Evolutionary conservation across 2,888 invertebrate species (phyloP).

Genomic region (Eugnorisma glareosa): DNA sequence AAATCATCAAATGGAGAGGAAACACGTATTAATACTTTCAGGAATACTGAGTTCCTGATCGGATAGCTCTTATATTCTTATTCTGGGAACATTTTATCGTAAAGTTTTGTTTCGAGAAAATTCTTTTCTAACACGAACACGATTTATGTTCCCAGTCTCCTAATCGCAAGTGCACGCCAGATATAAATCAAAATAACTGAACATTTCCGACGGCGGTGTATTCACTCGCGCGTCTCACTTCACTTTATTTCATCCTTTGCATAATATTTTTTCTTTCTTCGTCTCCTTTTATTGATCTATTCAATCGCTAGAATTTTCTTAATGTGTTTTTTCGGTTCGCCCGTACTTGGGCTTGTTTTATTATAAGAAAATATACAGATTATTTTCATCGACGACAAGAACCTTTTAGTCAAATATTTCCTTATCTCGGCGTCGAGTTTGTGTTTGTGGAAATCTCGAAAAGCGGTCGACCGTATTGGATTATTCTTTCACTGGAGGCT

Average conservation of each 20-base stretch:
- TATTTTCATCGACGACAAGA: slow-evolving; percentile 64
- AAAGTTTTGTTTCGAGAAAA: slow-evolving; percentile 48
- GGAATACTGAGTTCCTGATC: slow-evolving; percentile 14
- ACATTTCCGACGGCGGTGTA: slow-evolving; percentile 76
- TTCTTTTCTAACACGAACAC: slow-evolving; percentile 44
- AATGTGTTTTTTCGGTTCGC: slow-evolving; percentile 74
- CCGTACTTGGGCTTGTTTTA: slow-evolving; percentile 67
- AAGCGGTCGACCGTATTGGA: slow-evolving; percentile 55
- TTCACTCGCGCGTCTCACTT: slow-evolving; percentile 75
- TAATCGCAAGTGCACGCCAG: slow-evolving; percentile 64
- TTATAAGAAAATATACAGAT: slow-evolving; percentile 69
- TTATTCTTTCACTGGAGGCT: slow-evolving; percentile 27
- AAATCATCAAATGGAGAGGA: slow-evolving; percentile 54
- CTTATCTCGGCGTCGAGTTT: slow-evolving; percentile 35
- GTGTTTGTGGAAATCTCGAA: slow-evolving; percentile 62
- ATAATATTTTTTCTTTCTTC: slow-evolving; percentile 70
- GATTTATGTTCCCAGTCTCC: slow-evolving; percentile 53
- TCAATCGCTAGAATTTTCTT: slow-evolving; percentile 80
- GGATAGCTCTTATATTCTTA: slow-evolving; percentile 32
- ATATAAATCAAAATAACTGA: slow-evolving; percentile 83
- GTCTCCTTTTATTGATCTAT: slow-evolving; percentile 80
- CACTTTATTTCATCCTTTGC: slow-evolving; percentile 72
- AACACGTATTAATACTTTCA: slow-evolving; percentile 37
- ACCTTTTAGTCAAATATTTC: slow-evolving; percentile 66
- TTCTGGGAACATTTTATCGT: slow-evolving; percentile 22